These are phyloP conservation scores for Caenorhabditis tropicalis DNA, from an alignment of 1,140 invertebrate species.

Conservation along the genomic window DNA sequence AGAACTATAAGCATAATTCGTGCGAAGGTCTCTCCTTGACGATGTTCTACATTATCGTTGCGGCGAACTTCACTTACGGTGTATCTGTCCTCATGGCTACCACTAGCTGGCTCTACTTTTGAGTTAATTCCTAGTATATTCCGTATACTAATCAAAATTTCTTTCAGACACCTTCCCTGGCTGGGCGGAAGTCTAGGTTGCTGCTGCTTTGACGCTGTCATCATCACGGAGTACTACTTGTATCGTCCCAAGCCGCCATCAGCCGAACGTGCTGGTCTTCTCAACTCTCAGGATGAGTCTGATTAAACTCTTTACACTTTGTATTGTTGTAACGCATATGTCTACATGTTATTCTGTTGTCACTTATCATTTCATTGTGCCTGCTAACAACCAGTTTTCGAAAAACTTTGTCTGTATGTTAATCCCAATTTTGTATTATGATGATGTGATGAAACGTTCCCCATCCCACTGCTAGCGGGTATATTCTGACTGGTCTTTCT, in stretches of 20 bases:
- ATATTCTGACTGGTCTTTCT: too few relatives aligned
- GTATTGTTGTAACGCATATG: neutral
- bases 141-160: neutral
- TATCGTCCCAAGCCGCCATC: conserved; percentile 53
- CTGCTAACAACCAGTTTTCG: neutral
- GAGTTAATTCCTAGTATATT: conserved; percentile 37
- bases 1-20: conserved; percentile 66
- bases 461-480: too few relatives aligned
- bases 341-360: neutral
- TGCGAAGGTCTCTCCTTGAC: conserved; percentile 63
- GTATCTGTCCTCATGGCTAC: conserved; percentile 63
- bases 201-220: conserved; percentile 66
- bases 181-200: conserved; percentile 69
- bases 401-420: neutral
- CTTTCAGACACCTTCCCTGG: conserved; percentile 69
- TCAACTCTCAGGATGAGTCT: neutral
- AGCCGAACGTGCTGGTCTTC: neutral
- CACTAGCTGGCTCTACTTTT: conserved; percentile 68
- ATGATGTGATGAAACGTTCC: neutral
- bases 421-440: neutral
- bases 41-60: conserved; percentile 72
- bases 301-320: neutral
- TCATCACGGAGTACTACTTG: conserved; percentile 70
- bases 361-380: neutral
- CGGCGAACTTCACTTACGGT: conserved; percentile 70